Evolutionary conservation across 2,797 vertebrate genomes (phyloP).

Genomic region (Pelobates cultripes): DNA sequence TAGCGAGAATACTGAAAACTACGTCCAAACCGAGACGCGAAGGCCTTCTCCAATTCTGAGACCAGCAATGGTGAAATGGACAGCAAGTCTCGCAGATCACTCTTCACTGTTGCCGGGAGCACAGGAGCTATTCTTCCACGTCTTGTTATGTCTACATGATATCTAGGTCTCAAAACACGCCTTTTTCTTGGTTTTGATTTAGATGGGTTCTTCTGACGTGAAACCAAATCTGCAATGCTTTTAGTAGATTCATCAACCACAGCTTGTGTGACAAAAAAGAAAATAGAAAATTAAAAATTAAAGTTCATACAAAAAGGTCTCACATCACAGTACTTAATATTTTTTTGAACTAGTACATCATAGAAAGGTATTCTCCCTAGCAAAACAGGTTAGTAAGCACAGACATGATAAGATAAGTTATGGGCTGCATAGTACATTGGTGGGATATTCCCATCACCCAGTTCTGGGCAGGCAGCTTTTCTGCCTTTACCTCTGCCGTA

Average conservation of each 20-base stretch:
- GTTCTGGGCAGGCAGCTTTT: no score
- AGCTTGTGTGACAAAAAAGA: constrained; percentile 64
- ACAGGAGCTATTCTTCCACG: constrained; percentile 65
- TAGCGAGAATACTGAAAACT: constrained; percentile 74
- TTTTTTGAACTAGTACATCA: no score
- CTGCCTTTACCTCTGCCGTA: no score
- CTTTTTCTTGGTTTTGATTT: not conserved
- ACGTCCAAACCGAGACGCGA: constrained; percentile 75
- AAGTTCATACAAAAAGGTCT: not conserved
- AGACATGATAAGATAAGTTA: no score
- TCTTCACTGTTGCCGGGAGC: constrained; percentile 77
- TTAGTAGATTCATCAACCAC: constrained; percentile 80
- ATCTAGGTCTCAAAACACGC: not conserved
- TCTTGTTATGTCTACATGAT: constrained; percentile 62
- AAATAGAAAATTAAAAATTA: not conserved
- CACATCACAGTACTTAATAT: no score
- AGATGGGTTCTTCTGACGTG: constrained; percentile 72
- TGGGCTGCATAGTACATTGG: no score
- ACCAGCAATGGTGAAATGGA: constrained; percentile 78
- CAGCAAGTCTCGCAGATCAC: constrained; percentile 82
- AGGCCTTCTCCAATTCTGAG: constrained; percentile 78
- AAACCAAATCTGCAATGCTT: constrained; percentile 80
- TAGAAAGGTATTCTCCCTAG: no score
- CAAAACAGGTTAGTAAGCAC: no score
- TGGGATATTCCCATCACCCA: no score